A percentile compares a stretch with the other conserved stretches of the same genome.
These are phyloP conservation scores for Sceloporus tristichus DNA, from an alignment of 2,113 vertebrate genomes.

Conservation along the genomic window DNA sequence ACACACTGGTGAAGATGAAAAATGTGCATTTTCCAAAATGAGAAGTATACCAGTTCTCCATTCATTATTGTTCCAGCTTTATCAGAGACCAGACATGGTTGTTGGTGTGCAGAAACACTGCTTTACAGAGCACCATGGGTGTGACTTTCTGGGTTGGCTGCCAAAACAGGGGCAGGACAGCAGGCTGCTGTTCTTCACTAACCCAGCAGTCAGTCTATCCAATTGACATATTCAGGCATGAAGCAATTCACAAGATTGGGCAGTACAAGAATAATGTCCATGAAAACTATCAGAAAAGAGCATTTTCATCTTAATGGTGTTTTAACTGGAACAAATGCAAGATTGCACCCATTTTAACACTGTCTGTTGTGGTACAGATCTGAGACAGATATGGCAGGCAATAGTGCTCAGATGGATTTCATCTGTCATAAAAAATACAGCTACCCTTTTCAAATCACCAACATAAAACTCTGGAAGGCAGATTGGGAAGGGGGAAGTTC, in stretches of 20 bases:
- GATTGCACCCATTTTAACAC: conserved; percentile 46
- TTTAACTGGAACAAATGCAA: conserved; percentile 42
- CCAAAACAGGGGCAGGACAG: neutral
- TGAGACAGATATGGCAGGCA: conserved; percentile 22
- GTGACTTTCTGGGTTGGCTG: neutral
- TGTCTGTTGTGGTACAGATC: conserved; percentile 32
- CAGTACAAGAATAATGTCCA: neutral
- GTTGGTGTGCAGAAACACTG: neutral
- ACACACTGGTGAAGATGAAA: no score
- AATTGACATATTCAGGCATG: neutral
- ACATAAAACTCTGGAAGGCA: conserved; percentile 48
- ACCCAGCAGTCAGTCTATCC: neutral
- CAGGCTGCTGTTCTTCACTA: neutral
- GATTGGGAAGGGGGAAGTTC: conserved; percentile 1
- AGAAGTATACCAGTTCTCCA: no score
- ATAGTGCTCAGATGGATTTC: conserved; percentile 45
- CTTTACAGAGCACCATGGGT: neutral
- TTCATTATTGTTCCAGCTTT: no score
- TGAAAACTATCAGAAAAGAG: neutral
- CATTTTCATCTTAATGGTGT: conserved; percentile 6
- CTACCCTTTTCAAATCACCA: conserved; percentile 42
- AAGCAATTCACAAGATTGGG: neutral
- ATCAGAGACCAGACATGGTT: neutral
- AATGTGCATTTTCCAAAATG: no score
- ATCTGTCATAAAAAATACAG: conserved; percentile 40